phyloP scores from a whole-genome alignment of 2,888 invertebrate genomes.

The Sepioteuthis lessoniana region DNA sequence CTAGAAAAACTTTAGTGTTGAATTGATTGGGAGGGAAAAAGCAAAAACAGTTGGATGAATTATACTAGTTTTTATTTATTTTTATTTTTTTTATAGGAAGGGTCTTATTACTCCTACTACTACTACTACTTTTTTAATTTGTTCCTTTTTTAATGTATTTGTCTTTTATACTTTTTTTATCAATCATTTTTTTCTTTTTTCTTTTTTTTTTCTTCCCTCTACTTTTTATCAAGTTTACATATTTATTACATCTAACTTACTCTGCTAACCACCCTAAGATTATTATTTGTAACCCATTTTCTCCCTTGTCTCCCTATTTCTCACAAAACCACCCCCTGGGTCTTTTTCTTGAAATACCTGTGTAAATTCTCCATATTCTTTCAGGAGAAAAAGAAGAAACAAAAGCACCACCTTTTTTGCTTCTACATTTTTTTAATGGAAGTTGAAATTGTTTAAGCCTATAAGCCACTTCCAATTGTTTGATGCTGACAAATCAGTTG shows the following conservation, averaged over 20 bases:
- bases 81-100: background rate
- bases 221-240: background rate
- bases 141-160: background rate
- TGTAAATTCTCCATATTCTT: background rate
- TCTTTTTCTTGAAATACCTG: background rate
- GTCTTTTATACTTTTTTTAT: background rate
- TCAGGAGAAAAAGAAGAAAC: background rate
- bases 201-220: background rate
- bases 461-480: background rate
- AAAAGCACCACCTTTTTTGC: background rate
- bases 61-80: background rate
- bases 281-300: conserved; percentile 20
- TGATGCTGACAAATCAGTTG: background rate
- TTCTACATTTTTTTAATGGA: background rate
- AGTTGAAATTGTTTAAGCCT: background rate
- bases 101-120: no score
- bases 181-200: background rate
- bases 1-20: background rate
- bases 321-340: background rate
- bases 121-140: no score
- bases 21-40: background rate
- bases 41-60: background rate
- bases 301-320: background rate
- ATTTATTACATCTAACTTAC: background rate
- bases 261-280: background rate